Percentiles rank a stretch among this genome's conserved stretches.
Evolutionary conservation across 2,888 invertebrate genomes (phyloP).

Genomic region (Trichogramma dendrolimi): DNA sequence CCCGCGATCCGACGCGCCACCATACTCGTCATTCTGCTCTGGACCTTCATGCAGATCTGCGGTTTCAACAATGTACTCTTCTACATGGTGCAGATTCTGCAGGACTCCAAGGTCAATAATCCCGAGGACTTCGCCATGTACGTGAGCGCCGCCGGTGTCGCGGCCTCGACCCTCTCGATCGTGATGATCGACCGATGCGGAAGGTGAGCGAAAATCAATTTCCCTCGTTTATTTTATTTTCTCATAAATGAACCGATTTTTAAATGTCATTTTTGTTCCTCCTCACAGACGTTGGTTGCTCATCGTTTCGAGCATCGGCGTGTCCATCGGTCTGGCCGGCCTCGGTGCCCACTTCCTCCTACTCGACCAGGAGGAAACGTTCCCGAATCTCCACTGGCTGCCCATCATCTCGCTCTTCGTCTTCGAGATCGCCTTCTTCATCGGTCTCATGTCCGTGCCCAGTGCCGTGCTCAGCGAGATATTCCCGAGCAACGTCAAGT

Average conservation of each 20-base stretch:
- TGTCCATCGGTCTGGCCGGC: constrained; percentile 30
- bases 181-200: constrained; percentile 42
- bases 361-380: constrained; percentile 15
- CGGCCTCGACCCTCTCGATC: constrained; percentile 36
- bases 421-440: constrained; percentile 23
- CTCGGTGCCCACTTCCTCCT: constrained; percentile 29
- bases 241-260: neutral
- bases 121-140: constrained; percentile 42
- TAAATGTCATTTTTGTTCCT: neutral
- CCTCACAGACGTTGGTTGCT: constrained; percentile 35
- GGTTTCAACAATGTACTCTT: constrained; percentile 41
- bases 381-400: constrained; percentile 15
- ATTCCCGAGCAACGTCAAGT: constrained; percentile 40
- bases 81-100: constrained; percentile 46
- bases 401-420: constrained; percentile 21
- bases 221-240: neutral
- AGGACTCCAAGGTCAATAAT: constrained; percentile 31
- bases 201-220: constrained; percentile 27
- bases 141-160: constrained; percentile 35
- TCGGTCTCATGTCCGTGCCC: constrained; percentile 36
- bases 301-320: constrained; percentile 37
- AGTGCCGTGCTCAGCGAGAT: constrained; percentile 40
- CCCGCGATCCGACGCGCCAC: constrained; percentile 32
- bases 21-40: constrained; percentile 35
- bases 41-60: constrained; percentile 40